Conservation (phyloP, 2,888 invertebrate genomes). For the Myopa testacea region DNA sequence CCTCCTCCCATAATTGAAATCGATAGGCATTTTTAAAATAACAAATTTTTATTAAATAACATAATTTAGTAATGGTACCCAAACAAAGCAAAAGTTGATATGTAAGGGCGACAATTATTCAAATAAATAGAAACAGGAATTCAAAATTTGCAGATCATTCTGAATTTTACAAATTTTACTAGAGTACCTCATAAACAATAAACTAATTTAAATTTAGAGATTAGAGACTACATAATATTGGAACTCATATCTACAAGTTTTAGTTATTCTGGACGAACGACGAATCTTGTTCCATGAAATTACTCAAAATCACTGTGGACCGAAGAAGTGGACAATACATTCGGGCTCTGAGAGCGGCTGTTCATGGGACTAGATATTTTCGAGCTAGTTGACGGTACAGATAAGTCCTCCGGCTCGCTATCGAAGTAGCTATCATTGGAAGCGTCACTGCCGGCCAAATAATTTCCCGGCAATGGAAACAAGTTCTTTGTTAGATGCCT, state of each 20-base stretch:
- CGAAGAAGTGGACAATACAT: constrained; percentile 46
- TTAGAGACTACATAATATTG: constrained; percentile 17
- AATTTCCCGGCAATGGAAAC: constrained; percentile 54
- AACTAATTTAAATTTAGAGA: too few species aligned
- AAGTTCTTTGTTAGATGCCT: constrained; percentile 72
- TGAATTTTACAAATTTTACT: constrained; percentile 6
- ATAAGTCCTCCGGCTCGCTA: constrained; percentile 66
- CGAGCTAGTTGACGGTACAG: constrained; percentile 58
- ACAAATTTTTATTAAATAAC: constrained; percentile 34
- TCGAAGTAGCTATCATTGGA: constrained; percentile 60
- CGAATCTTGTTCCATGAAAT: constrained; percentile 37
- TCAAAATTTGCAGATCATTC: background rate
- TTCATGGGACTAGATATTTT: constrained; percentile 54
- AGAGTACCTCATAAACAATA: too few species aligned
- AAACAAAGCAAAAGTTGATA: constrained; percentile 26
- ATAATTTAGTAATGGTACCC: constrained; percentile 18
- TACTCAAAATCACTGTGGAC: constrained; percentile 55
- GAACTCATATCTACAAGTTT: constrained; percentile 41
- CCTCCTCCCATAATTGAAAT: too few species aligned
- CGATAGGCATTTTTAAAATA: constrained; percentile 12
- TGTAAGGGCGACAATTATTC: constrained; percentile 25
- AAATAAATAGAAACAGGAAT: constrained; percentile 15
- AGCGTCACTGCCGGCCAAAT: constrained; percentile 56
- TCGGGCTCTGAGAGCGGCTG: constrained; percentile 58
- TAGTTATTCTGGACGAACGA: constrained; percentile 40